Evolutionary conservation across 1,140 invertebrate genomes (phyloP).

Genomic region (Bilobella aurantiaca): DNA sequence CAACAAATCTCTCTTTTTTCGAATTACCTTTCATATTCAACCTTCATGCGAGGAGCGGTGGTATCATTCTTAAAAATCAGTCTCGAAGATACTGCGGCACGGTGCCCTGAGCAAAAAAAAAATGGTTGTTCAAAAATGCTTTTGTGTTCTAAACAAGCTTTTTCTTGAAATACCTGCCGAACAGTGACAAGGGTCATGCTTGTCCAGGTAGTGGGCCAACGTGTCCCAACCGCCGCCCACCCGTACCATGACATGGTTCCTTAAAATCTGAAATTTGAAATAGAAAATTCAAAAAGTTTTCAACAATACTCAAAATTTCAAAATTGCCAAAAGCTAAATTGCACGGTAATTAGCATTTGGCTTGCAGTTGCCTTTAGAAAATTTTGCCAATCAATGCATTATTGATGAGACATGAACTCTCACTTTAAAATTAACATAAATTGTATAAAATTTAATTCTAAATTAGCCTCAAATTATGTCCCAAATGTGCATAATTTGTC

Average conservation of each 20-base stretch:
- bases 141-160: not conserved
- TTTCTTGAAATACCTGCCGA: conserved; percentile 44
- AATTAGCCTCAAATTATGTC: no score
- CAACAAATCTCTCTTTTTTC: not conserved
- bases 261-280: conserved; percentile 71
- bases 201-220: conserved; percentile 85
- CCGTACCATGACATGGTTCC: conserved; percentile 94
- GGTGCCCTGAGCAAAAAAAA: conserved; percentile 43
- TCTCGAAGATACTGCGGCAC: conserved; percentile 48
- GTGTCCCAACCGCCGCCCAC: conserved; percentile 84
- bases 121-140: not conserved
- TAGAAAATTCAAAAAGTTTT: conserved; percentile 21
- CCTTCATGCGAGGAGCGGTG: conserved; percentile 48
- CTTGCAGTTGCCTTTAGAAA: no score
- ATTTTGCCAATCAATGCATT: no score
- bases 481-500: no score
- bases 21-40: conserved; percentile 72
- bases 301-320: no score
- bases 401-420: no score
- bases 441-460: no score
- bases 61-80: conserved; percentile 44
- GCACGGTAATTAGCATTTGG: no score
- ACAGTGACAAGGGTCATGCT: conserved; percentile 92
- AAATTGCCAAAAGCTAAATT: no score
- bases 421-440: no score